Evolutionary conservation across 2,888 invertebrate species (phyloP), one percentile per base, ranked within the genome.

Genomic region (Perizoma affinitatum): DNA sequence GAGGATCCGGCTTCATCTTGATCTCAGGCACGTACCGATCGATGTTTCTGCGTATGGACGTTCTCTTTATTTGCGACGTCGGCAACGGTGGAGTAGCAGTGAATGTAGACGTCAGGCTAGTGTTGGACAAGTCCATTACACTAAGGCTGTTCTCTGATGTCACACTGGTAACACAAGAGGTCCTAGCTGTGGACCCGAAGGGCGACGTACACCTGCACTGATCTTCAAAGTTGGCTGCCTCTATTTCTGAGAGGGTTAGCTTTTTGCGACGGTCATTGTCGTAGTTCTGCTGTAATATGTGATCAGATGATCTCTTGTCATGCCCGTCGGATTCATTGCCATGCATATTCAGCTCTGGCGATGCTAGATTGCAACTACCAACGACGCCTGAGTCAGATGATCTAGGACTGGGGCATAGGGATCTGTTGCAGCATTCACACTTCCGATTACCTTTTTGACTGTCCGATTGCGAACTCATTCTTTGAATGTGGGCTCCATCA

Each of bases 381-480:
- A 96, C 97, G 88, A 97, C 96, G 34, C 97, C 97, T 0, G 97
- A 97, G 81, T 96, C 96, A 10, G 97, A 97, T 6, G 96, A 96
- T 65, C 96, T 91, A 0, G 95, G 95, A 83, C 96, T 96, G 43
- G 94, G 94, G 66, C 94, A 95, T 68, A 93, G 83, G 0, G 94
- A 94, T 70, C 93, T 91, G 70, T 94, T 93, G 68, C 94, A 94
- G 72, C 94, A 94, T 74, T 93, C 94, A 72, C 94, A 94, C 76
- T 90, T 91, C 63, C 75, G 82, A 38, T 78, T 75, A 42, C 60
- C 60, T 68, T 84, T 87, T 57, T 85, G 80, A 45, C 82, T 84
- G 65, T 91, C 92, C 0, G 91, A 92, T 68, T 89, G 90, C 7
- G 88, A 89, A 66, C 91, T 91, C 89, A 90, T 89, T 75, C 91